These are phyloP conservation scores for Meloidogyne hapla DNA, from an alignment of 1,140 invertebrate genomes.

Conservation along the genomic window DNA sequence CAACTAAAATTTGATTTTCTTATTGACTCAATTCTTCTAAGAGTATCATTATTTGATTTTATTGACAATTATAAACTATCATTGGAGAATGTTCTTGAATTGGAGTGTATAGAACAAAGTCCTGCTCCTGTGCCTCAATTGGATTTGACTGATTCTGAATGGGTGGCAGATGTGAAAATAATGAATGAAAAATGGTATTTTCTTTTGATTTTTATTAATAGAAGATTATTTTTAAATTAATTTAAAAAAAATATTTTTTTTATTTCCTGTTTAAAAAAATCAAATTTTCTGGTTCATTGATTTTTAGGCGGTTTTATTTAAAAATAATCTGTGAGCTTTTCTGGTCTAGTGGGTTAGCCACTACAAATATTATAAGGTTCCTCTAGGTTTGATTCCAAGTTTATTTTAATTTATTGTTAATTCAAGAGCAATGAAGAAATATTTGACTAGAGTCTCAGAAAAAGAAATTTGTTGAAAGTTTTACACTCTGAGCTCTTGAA, in stretches of 20 bases:
- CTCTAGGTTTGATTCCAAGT: not conserved
- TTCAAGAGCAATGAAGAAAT: not conserved
- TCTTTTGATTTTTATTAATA: not conserved
- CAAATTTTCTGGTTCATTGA: not conserved
- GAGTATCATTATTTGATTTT: constrained; percentile 49
- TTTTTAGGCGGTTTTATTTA: not conserved
- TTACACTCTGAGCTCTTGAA: not conserved
- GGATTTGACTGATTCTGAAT: constrained; percentile 51
- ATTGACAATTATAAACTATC: constrained; percentile 48
- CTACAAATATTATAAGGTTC: too few relatives aligned
- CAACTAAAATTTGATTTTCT: constrained; percentile 55
- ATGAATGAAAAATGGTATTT: constrained; percentile 24
- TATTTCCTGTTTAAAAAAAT: too few relatives aligned
- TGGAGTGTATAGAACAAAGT: constrained; percentile 54
- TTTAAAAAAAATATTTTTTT: not conserved
- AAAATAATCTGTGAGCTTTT: too few relatives aligned
- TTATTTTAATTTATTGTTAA: constrained; percentile 23
- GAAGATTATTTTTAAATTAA: not conserved
- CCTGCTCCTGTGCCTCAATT: constrained; percentile 49
- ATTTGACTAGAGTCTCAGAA: constrained; percentile 20
- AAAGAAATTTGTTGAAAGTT: constrained; percentile 17
- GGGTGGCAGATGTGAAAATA: constrained; percentile 48
- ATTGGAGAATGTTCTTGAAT: constrained; percentile 47
- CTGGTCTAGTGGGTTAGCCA: not conserved
- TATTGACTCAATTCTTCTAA: constrained; percentile 47